Percentiles rank a stretch among this genome's conserved stretches.
Evolutionary conservation across 2,113 vertebrate genomes (phyloP).

Genomic region (Ovibos moschatus): DNA sequence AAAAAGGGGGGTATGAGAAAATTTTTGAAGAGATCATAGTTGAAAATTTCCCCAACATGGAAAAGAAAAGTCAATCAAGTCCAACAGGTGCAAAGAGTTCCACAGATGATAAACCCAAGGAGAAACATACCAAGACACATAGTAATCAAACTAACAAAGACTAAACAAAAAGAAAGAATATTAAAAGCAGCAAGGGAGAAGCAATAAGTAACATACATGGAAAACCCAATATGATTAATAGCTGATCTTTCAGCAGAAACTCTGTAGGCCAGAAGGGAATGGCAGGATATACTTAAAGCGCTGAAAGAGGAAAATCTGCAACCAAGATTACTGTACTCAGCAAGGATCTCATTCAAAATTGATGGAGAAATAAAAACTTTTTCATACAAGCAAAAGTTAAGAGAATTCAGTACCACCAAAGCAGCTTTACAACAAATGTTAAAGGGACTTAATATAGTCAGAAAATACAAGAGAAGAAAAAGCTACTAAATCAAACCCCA

Average conservation of each 20-base stretch:
- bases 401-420: not conserved
- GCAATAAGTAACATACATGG: not conserved
- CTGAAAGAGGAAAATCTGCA: not conserved
- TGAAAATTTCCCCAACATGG: not conserved
- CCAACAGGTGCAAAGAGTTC: not conserved
- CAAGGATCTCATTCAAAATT: not conserved
- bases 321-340: not conserved
- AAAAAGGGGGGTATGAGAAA: not conserved
- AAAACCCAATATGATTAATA: not conserved
- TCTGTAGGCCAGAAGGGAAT: not conserved
- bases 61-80: not conserved
- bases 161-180: not conserved
- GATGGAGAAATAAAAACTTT: not conserved
- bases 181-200: not conserved
- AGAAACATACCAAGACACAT: not conserved
- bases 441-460: not conserved
- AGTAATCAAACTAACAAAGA: not conserved
- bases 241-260: not conserved
- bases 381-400: not conserved
- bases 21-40: not conserved
- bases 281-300: not conserved
- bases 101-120: not conserved
- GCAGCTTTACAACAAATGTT: not conserved
- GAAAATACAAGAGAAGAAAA: not conserved
- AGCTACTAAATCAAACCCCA: not conserved